phyloP scores from a whole-genome alignment of 1,140 invertebrate genomes.

The Cydia amplana region DNA sequence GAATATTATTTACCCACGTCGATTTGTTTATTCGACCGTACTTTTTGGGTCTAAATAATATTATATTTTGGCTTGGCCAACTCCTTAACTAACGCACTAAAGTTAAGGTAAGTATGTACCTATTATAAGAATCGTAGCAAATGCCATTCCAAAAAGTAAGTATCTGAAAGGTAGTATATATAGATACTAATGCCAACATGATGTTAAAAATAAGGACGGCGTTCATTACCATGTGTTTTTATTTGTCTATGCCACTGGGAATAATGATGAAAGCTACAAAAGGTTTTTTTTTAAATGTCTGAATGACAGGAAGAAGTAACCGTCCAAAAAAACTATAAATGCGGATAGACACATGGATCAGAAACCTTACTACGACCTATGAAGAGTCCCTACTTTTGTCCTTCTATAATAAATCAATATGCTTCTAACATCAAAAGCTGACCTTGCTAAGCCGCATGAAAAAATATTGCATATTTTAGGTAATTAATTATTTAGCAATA shows the following conservation, averaged over 20 bases:
- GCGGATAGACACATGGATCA: not conserved
- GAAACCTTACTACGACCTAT: constrained; percentile 34
- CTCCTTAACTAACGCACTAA: constrained; percentile 10
- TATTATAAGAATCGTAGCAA: constrained; percentile 21
- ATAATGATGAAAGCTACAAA: not conserved
- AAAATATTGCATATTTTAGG: constrained; percentile 65
- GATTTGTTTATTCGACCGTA: not conserved
- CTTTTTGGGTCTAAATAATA: constrained; percentile 27
- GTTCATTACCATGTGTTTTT: constrained; percentile 8
- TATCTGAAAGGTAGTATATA: constrained; percentile 14
- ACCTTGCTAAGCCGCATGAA: constrained; percentile 54
- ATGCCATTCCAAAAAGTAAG: constrained; percentile 7
- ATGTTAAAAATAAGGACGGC: constrained; percentile 30
- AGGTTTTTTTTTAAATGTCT: not conserved
- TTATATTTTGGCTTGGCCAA: constrained; percentile 30
- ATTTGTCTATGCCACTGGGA: constrained; percentile 2
- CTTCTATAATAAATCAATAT: constrained; percentile 35
- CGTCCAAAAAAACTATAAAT: too few species aligned
- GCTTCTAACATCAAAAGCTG: constrained; percentile 69
- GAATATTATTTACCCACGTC: not conserved
- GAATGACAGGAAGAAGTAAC: not conserved
- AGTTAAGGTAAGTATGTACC: constrained; percentile 18
- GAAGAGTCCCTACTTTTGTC: constrained; percentile 41
- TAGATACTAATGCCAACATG: constrained; percentile 1
- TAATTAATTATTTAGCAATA: constrained; percentile 37